Percentiles rank a stretch among this genome's conserved stretches.
phyloP scores from a whole-genome alignment of 1,140 invertebrate species.

The Apis laboriosa region DNA sequence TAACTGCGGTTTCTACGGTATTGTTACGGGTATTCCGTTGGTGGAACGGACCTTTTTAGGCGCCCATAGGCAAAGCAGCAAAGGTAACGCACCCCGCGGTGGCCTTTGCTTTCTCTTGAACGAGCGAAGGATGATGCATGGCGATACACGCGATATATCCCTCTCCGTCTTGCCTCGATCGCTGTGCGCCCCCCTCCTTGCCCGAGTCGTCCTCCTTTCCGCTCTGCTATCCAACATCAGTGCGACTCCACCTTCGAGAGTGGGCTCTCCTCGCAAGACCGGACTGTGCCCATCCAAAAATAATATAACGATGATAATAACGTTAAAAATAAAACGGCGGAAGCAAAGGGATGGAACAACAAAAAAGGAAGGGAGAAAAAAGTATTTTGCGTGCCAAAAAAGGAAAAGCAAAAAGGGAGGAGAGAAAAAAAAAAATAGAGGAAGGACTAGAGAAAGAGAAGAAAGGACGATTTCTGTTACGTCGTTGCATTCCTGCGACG shows the following conservation, averaged over 20 bases:
- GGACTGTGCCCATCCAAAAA: conserved; percentile 68
- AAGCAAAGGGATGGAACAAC: conserved; percentile 7
- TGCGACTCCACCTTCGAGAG: conserved; percentile 68
- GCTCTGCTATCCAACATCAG: conserved; percentile 58
- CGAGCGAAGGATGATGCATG: conserved; percentile 80
- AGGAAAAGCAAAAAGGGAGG: conserved; percentile 51
- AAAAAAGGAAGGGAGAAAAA: neutral
- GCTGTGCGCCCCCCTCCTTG: conserved; percentile 26
- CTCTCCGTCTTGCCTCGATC: conserved; percentile 57
- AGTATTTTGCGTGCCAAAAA: neutral
- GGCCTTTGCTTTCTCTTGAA: conserved; percentile 78
- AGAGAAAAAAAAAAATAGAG: conserved; percentile 68
- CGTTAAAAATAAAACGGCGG: conserved; percentile 69
- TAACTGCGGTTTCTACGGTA: neutral
- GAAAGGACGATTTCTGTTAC: conserved; percentile 76
- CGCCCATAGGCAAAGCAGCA: conserved; percentile 68
- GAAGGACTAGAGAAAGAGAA: conserved; percentile 64
- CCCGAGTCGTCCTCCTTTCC: conserved; percentile 55
- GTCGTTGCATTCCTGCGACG: conserved; percentile 76
- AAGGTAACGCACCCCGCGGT: conserved; percentile 79
- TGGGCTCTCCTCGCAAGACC: conserved; percentile 59
- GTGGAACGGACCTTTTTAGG: conserved; percentile 38
- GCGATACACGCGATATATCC: conserved; percentile 75
- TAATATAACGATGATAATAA: conserved; percentile 75
- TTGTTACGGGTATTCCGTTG: neutral